These are phyloP conservation scores for Rhizomys pruinosus DNA, from an alignment of 2,113 vertebrate genomes.

Conservation along the genomic window DNA sequence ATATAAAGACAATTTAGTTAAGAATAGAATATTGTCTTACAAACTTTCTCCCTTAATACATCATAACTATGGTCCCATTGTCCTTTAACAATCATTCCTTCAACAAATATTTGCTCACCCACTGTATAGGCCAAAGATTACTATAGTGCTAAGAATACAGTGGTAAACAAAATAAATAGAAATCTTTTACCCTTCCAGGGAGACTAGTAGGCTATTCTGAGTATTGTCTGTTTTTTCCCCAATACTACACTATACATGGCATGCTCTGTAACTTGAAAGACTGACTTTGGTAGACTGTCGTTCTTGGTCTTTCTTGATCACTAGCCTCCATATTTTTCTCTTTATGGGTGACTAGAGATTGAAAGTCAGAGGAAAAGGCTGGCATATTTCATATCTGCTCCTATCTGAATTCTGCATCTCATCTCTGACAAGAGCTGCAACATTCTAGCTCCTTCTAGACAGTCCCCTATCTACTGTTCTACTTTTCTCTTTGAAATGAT, in stretches of 20 bases:
- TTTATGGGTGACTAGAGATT: neutral
- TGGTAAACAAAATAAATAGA: neutral
- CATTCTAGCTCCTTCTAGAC: neutral
- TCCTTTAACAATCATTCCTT: too few relatives aligned
- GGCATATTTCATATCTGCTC: neutral
- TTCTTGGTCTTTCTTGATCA: neutral
- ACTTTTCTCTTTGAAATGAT: constrained; percentile 38
- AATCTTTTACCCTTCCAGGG: neutral
- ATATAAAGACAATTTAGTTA: too few relatives aligned
- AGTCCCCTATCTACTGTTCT: neutral
- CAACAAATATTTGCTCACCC: too few relatives aligned
- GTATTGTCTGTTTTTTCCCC: neutral
- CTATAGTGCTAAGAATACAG: too few relatives aligned
- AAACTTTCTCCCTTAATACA: too few relatives aligned
- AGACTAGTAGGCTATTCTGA: neutral
- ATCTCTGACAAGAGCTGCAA: constrained; percentile 19
- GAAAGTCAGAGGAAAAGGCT: neutral
- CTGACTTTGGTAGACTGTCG: neutral
- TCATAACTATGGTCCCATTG: too few relatives aligned
- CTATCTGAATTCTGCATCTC: constrained; percentile 11
- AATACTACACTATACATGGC: neutral
- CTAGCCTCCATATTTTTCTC: neutral
- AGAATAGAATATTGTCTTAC: too few relatives aligned
- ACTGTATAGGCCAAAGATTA: too few relatives aligned
- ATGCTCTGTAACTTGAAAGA: neutral